Percentiles rank a stretch among this genome's conserved stretches.
Evolutionary conservation across 2,797 vertebrate genomes (phyloP).

Genomic region (Trachops cirrhosus): DNA sequence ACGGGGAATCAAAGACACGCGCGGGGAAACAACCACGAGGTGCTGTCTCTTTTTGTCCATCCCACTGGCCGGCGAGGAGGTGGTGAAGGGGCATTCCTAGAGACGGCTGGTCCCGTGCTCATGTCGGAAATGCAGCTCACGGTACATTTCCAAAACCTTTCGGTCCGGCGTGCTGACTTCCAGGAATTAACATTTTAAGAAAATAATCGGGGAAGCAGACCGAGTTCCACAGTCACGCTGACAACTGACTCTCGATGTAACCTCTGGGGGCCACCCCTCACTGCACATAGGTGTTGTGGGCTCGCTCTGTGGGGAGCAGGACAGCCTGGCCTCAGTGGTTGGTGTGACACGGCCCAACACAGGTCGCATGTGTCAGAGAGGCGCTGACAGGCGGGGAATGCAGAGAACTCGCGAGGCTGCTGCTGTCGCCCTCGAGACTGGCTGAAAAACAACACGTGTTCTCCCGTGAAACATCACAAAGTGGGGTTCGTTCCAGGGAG

Average conservation of each 20-base stretch:
- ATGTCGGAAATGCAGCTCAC: background rate
- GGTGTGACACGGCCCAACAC: accelerated
- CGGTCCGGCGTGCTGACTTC: background rate
- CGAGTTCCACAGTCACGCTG: accelerated
- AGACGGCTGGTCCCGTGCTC: accelerated
- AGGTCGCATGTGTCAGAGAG: background rate
- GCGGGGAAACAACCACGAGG: background rate
- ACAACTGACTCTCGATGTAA: background rate
- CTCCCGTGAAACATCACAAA: background rate
- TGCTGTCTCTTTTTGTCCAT: background rate
- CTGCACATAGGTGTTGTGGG: accelerated
- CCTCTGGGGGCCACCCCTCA: background rate
- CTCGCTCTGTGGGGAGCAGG: background rate
- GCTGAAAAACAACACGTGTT: background rate
- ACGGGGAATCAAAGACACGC: background rate
- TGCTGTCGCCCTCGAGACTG: background rate
- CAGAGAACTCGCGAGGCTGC: background rate
- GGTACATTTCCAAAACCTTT: background rate
- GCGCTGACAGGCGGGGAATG: background rate
- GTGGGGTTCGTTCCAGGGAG: background rate
- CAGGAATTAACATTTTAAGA: background rate
- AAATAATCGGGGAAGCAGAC: background rate
- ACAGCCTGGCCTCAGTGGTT: accelerated
- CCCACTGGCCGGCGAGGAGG: too few relatives aligned
- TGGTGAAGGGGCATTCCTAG: background rate